Evolutionary conservation across 2,888 invertebrate genomes (phyloP).

Genomic region (Kuschelorhynchus macadamiae): DNA sequence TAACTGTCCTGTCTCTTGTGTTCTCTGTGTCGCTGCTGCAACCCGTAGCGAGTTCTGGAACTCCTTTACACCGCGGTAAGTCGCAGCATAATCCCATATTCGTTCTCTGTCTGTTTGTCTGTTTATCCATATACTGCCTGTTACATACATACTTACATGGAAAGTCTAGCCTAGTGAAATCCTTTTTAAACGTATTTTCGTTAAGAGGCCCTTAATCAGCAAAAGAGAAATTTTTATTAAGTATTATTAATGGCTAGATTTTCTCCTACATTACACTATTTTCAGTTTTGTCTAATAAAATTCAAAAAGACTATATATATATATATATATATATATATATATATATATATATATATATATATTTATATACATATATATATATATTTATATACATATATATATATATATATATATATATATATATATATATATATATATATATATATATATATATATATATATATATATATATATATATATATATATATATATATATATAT

Average conservation of each 20-base stretch:
- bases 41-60: conserved; percentile 96
- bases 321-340: no score
- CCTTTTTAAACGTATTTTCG: conserved; percentile 5
- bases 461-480: no score
- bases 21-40: conserved; percentile 81
- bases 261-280: conserved; percentile 9
- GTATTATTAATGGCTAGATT: conserved; percentile 9
- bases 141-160: conserved; percentile 35
- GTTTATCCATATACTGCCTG: conserved; percentile 60
- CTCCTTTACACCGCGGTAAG: conserved; percentile 99
- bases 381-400: no score
- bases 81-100: conserved; percentile 74
- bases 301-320: no score
- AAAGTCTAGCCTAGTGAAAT: conserved; percentile 23
- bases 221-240: no score
- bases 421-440: no score
- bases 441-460: no score
- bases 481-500: no score
- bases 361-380: no score
- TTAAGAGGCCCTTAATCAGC: no score
- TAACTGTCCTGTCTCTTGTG: conserved; percentile 74
- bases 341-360: no score
- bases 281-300: conserved; percentile 33
- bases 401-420: no score
- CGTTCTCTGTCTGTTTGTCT: conserved; percentile 60